These are phyloP conservation scores for Hybos culiciformis DNA, from an alignment of 2,888 invertebrate species.

Conservation along the genomic window DNA sequence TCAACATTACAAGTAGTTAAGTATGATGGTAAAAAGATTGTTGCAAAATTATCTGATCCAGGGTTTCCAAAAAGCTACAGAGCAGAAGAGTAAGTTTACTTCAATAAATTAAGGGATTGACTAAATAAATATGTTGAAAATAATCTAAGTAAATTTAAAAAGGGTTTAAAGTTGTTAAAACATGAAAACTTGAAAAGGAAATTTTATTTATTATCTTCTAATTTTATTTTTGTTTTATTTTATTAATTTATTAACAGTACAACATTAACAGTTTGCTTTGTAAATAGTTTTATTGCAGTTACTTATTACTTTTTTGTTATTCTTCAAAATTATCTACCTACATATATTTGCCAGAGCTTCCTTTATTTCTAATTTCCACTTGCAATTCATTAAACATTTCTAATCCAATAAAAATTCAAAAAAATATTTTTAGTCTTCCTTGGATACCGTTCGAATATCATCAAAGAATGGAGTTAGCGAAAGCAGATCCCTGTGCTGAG, in stretches of 20 bases:
- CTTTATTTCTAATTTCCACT: too few relatives aligned
- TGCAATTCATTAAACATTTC: too few relatives aligned
- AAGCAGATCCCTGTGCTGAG: conserved; percentile 58
- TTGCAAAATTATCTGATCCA: conserved; percentile 72
- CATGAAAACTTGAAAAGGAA: too few relatives aligned
- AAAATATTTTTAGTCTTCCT: conserved; percentile 47
- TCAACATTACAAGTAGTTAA: conserved; percentile 64
- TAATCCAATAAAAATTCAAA: too few relatives aligned
- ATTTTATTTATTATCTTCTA: background rate
- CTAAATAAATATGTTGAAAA: too few relatives aligned
- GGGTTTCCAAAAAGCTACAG: conserved; percentile 51
- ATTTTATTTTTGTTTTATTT: conserved; percentile 3
- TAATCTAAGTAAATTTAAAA: too few relatives aligned
- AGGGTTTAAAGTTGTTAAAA: too few relatives aligned
- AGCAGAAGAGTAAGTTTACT: conserved; percentile 48
- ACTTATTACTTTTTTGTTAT: too few relatives aligned
- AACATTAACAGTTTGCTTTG: too few relatives aligned
- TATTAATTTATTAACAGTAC: too few relatives aligned
- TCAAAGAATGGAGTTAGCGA: conserved; percentile 49
- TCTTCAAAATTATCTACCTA: too few relatives aligned
- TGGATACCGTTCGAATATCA: conserved; percentile 85
- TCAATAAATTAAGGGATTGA: conserved; percentile 3
- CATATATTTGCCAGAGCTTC: too few relatives aligned
- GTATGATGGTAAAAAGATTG: conserved; percentile 51
- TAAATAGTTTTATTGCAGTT: background rate